Evolutionary conservation across 2,113 vertebrate genomes (phyloP).

Genomic region (Cynopterus brachyotis): DNA sequence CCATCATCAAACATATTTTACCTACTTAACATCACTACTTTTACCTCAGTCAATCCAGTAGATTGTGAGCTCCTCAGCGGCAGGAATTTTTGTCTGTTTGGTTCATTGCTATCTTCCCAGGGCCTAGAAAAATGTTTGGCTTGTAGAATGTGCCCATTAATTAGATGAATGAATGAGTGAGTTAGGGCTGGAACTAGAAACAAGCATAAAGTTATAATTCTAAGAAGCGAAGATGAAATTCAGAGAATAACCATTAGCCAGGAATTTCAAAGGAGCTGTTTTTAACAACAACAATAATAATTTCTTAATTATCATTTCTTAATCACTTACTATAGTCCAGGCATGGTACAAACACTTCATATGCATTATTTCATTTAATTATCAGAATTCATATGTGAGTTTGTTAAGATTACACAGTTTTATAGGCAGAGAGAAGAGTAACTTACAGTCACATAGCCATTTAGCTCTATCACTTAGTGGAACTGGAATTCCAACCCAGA

Average conservation of each 20-base stretch:
- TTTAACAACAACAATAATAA: background rate
- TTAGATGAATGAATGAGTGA: background rate
- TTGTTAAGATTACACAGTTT: background rate
- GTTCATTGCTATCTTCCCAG: background rate
- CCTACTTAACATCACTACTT: background rate
- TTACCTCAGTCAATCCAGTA: background rate
- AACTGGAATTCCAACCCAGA: background rate
- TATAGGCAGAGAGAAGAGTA: background rate
- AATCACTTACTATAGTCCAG: background rate
- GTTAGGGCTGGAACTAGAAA: background rate
- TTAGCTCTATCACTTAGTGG: background rate
- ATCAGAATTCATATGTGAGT: background rate
- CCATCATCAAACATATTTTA: background rate
- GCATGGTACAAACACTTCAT: background rate
- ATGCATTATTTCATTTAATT: background rate
- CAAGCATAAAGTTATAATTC: background rate
- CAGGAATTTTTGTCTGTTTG: background rate
- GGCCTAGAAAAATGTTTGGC: background rate
- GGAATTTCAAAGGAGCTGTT: background rate
- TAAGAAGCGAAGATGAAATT: background rate
- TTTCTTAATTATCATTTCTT: background rate
- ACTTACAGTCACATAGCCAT: background rate
- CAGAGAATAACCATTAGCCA: background rate
- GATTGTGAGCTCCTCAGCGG: background rate
- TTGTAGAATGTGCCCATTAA: background rate